Base-by-base conservation (phyloP, 2,797 vertebrate species). In the Diplodus sargus region DNA sequence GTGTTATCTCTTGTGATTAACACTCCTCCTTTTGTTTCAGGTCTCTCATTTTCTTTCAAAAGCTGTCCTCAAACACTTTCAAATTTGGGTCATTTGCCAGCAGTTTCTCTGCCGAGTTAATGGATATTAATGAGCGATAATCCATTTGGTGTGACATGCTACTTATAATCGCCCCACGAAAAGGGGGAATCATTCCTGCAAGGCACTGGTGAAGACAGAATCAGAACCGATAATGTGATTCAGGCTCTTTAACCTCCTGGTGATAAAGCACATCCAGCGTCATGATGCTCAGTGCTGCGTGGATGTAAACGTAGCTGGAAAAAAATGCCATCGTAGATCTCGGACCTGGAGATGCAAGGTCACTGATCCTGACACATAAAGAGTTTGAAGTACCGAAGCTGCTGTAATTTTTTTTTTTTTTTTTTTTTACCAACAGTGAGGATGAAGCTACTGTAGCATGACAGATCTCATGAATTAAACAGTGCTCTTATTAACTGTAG, bases 381-480 rank as follows among this genome's bases (percentile, higher is more conserved):
- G 78, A 74, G 74, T 83, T 75, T 87, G 81, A 87, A 84, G 80
- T 70, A 51, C 61, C 63, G 78, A 84, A 72, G 85, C 85, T 65
- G 71, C 76, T 75, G 63, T 84, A 81, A 74, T 78, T 72, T 74
- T 39, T 9, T 30, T 30, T 30, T 3, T 3, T 25, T 78, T 72
- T 74, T 39, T 9, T 39, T 39, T 56, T 74, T 71, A 71, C 30
- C 56, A 60, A 76, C 78, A 65, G 68, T 72, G 85, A 85, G 30
- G 83, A 82, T 83, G 87, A 81, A 89, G 88, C 81, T 84, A 80
- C 83, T 85, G 90, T 82, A 88, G 90, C 89, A 84, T 91, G 87
- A 87, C 86, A 86, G 83, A 91, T 85, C 86, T 88, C 81, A 93
- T 93, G 87, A 93, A 93, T 94, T 92, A 94, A 93, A 90, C 89